phyloP scores from a whole-genome alignment of 2,113 vertebrate genomes.

The Casuarius casuarius region DNA sequence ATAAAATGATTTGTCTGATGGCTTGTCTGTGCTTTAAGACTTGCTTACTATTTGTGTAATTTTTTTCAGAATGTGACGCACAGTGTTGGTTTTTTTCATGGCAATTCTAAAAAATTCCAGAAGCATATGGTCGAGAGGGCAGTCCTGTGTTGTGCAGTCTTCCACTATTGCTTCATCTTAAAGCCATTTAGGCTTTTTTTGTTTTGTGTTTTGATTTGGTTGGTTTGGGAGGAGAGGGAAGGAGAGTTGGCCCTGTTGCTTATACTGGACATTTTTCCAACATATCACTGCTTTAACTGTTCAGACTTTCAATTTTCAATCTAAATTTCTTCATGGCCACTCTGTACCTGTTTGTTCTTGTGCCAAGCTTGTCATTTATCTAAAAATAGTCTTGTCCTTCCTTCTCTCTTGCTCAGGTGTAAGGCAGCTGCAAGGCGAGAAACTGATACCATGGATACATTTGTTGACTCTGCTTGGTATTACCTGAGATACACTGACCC shows the following conservation, averaged over 20 bases:
- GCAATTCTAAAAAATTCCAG: not conserved
- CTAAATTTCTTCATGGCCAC: not conserved
- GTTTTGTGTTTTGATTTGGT: not conserved
- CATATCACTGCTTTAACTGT: not conserved
- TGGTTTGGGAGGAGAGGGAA: not conserved
- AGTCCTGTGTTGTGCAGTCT: rapidly evolving
- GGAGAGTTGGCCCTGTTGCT: not conserved
- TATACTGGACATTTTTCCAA: not conserved
- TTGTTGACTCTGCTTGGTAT: conserved; percentile 97
- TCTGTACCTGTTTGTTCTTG: rapidly evolving
- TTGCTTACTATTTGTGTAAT: not conserved
- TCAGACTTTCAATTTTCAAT: not conserved
- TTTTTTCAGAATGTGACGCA: not conserved
- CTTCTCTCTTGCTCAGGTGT: conserved; percentile 80
- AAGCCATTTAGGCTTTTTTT: not conserved
- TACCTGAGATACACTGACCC: conserved; percentile 94
- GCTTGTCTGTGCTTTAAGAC: not conserved
- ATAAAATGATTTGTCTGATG: not conserved
- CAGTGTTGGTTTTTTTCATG: not conserved
- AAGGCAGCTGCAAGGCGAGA: conserved; percentile 86
- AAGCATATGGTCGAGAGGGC: not conserved
- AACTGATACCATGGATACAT: conserved; percentile 97
- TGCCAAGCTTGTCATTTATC: not conserved
- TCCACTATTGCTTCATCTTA: rapidly evolving
- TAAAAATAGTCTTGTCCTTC: not conserved